Evolutionary conservation across 1,140 invertebrate genomes (phyloP), one percentile per base, ranked within the genome.

Genomic region (Doryteuthis pealeii): DNA sequence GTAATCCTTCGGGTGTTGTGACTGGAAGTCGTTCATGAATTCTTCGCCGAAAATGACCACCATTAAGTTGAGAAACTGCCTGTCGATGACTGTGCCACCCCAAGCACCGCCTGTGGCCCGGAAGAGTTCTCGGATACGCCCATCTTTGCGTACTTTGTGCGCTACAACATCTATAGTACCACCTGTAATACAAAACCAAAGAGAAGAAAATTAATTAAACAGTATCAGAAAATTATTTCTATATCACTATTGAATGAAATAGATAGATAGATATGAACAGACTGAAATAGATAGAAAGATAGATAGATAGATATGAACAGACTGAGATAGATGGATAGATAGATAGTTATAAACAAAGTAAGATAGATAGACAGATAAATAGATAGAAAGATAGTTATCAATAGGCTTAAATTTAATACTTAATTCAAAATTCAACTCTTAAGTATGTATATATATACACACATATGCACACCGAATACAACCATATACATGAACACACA

Each of bases 151-250:
- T 0, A 86, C 79, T 74, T 86, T 85, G 78, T 86, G 85, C 1
- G 83, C 83, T 22, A 85, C 83, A 30, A 83, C 82, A 54, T 86
- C 85, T n/a, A 86, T 84, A 12, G 85, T 86, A 22, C 85, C 85
- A 71, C 85, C 83, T 85, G 74, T 32, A 79, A 71, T 54, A 67
- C 33, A 65, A 30, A 35, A 67, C 45, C 26, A 73, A 31, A 35
- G 40, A 33, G 67, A 22, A 22, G 67, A 31, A 22, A 31, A 33
- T 10, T 22, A 31, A 26, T 69, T 40, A 40, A 40, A 40, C 35
- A 10, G 35, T 40, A 10, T 10, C 10, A 40, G 35, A 40, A 40
- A 28, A 67, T 15, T 67, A 14, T 15, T 10, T 15, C 65, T 67
- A 30, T 12, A 18, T 15, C 14, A 12, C 14, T 14, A 14, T 28